phyloP scores from a whole-genome alignment of 2,113 vertebrate species.

The Prolemur simus region DNA sequence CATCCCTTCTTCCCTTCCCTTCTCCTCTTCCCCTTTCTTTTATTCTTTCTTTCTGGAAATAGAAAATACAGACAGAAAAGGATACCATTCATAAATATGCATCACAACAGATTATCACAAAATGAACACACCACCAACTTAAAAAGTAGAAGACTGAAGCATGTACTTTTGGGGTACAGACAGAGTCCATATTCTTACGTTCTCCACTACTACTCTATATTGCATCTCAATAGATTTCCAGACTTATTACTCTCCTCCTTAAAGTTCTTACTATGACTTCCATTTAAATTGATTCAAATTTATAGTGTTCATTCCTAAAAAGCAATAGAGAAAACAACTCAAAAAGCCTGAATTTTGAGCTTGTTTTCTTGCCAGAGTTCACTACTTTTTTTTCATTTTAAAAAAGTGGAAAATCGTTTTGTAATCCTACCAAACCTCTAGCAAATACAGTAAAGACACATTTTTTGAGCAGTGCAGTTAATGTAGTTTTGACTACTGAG shows the following conservation, averaged over 20 bases:
- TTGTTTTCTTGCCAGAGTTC: not conserved
- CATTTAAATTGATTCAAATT: not conserved
- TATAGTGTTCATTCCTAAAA: not conserved
- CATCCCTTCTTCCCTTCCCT: not conserved
- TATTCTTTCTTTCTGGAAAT: not conserved
- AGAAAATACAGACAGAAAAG: not conserved
- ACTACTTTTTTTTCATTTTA: not conserved
- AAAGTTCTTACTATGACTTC: not conserved
- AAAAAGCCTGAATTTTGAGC: not conserved
- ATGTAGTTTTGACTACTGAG: not conserved
- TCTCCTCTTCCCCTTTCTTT: not conserved
- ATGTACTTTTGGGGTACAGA: not conserved
- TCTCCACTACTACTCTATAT: not conserved
- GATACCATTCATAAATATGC: not conserved
- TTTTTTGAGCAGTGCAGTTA: not conserved
- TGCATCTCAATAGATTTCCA: not conserved
- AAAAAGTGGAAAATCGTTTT: not conserved
- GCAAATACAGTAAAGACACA: not conserved
- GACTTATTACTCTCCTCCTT: not conserved
- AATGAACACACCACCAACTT: not conserved
- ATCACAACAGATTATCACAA: not conserved
- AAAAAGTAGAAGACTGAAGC: not conserved
- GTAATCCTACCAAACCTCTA: not conserved
- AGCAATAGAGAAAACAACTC: not conserved
- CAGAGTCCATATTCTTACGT: not conserved